A percentile compares a stretch with the other conserved stretches of the same genome.
Evolutionary conservation across 2,797 vertebrate species (phyloP).

Genomic region (Enteromius argenteus): DNA sequence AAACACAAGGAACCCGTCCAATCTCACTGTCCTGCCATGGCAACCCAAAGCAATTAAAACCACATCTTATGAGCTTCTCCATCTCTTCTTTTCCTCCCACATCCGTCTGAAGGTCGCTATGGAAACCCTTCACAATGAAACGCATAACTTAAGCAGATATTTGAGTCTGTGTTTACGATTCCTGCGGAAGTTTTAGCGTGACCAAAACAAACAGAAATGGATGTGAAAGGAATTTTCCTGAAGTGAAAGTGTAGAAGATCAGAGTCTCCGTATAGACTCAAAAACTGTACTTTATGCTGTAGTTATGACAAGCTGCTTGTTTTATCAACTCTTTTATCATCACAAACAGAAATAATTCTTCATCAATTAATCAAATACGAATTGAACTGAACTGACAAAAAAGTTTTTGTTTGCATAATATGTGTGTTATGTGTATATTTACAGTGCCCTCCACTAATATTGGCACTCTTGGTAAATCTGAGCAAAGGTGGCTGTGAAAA

Average conservation of each 20-base stretch:
- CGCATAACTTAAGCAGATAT: conserved; percentile 70
- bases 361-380: too few relatives aligned
- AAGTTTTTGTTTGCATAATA: too few relatives aligned
- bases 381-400: too few relatives aligned
- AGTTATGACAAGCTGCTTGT: neutral
- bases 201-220: conserved; percentile 8
- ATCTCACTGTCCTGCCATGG: conserved; percentile 60
- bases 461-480: too few relatives aligned
- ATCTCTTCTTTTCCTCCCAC: conserved; percentile 67
- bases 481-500: too few relatives aligned
- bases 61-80: conserved; percentile 69
- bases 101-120: conserved; percentile 68
- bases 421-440: too few relatives aligned
- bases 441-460: too few relatives aligned
- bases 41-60: conserved; percentile 79
- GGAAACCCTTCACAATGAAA: conserved; percentile 68
- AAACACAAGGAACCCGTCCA: neutral
- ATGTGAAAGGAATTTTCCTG: neutral
- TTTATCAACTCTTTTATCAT: neutral
- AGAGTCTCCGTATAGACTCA: neutral
- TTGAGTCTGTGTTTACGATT: neutral
- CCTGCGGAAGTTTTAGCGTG: neutral
- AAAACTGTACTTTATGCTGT: neutral
- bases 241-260: conserved; percentile 6
- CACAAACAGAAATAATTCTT: too few relatives aligned